Percentiles rank a stretch among this genome's conserved stretches.
phyloP scores from a whole-genome alignment of 2,113 vertebrate genomes.

The Siniperca chuatsi region DNA sequence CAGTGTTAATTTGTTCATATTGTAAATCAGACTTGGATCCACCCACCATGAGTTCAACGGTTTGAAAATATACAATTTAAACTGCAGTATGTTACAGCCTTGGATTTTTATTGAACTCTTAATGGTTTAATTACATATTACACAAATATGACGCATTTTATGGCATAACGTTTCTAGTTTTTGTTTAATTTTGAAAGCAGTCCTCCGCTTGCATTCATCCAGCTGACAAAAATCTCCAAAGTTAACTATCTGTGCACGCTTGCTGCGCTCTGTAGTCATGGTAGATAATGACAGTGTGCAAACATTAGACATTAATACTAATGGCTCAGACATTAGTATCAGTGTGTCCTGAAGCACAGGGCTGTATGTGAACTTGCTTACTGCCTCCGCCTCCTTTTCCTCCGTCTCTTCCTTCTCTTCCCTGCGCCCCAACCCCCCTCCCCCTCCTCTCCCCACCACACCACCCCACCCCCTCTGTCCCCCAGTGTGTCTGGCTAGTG shows the following conservation, averaged over 20 bases:
- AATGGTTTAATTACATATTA: neutral
- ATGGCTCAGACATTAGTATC: conserved; percentile 56
- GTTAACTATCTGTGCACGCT: neutral
- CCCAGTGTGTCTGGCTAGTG: conserved; percentile 83
- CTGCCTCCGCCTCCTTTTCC: conserved; percentile 63
- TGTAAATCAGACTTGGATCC: neutral
- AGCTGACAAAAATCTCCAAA: conserved; percentile 8
- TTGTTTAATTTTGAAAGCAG: conserved; percentile 4
- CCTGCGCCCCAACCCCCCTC: neutral
- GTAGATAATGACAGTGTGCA: conserved; percentile 52
- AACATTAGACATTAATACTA: no score
- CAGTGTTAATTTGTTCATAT: neutral
- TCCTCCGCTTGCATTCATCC: neutral
- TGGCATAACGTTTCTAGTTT: neutral
- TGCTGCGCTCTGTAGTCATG: conserved; percentile 38
- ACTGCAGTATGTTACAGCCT: neutral
- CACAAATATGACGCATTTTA: neutral
- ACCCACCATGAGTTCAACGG: neutral
- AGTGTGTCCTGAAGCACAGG: conserved; percentile 61
- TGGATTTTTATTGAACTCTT: neutral
- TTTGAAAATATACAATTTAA: conserved; percentile 4
- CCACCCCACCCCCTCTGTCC: conserved; percentile 53
- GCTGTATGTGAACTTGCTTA: conserved; percentile 76
- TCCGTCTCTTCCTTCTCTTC: conserved; percentile 55
- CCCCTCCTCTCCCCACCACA: neutral